Base-by-base conservation (phyloP, 2,888 invertebrate species). In the Mellilla xanthometata region DNA sequence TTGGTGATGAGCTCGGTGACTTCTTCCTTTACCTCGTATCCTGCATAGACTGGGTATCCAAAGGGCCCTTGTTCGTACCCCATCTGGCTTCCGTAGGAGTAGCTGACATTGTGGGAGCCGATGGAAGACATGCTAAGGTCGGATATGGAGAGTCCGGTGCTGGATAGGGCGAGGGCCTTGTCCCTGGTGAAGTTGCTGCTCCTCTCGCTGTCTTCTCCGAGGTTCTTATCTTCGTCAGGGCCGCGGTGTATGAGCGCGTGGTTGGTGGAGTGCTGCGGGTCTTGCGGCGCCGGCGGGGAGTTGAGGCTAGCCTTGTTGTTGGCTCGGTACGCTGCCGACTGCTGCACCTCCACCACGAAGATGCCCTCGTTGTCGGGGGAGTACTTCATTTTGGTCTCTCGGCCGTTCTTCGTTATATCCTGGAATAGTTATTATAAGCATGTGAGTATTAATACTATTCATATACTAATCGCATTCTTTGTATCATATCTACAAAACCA, bases 131-230 rank as follows among this genome's bases (percentile, higher is more conserved):
- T 91, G 66, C 95, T 95, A 0, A 95, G 88, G 68, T 95, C 95
- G 3, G 96, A 96, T 67, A 95, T 95, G 3, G 95, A 95, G 1
- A 96, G 90, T 0, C 96, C 96, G 0, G 95, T 95, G 65, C 93
- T 93, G 12, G 92, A 91, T 39, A 91, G 78, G 0, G 92, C 91
- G 38, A 91, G 69, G 2, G 90, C 81, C 75, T 83, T 91, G n/a
- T 72, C 72, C 45, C 68, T 76, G 5, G 79, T 77, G 19, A 74
- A 79, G 52, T 76, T 79, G 33, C 70, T 80, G 39, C 70, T 74
- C 52, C 56, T 69, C 44, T 85, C 81, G 39, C 78, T 79, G 35
- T 83, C 82, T 47, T 86, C 84, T 51, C 81, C 80, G 12, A 65
- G 54, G 26, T 75, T 83, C 35, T 68, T 77, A 4, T 86, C 83